Conservation (phyloP, 2,888 invertebrate genomes). For the Cerastoderma edule region DNA sequence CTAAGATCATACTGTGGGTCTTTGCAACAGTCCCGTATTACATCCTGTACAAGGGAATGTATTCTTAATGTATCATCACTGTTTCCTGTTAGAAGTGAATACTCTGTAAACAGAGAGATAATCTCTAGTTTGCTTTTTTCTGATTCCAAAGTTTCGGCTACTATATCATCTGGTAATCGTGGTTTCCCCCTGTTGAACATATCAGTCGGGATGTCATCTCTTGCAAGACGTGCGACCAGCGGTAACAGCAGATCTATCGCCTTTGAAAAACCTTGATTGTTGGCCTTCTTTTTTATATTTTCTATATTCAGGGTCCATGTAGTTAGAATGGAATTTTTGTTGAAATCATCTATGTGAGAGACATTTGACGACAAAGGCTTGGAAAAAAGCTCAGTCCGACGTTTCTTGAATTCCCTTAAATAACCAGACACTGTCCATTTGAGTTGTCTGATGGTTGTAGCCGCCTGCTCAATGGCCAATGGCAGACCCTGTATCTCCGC, state of each 20-base stretch:
- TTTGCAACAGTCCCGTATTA: background rate
- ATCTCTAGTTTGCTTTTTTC: background rate
- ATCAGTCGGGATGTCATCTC: background rate
- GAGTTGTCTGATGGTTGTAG: background rate
- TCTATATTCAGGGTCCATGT: background rate
- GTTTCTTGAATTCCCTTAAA: background rate
- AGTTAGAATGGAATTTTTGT: background rate
- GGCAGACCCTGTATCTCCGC: background rate
- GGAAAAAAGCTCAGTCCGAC: background rate
- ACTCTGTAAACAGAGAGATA: background rate
- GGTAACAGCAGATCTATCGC: background rate
- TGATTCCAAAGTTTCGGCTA: background rate
- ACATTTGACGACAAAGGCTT: too few species aligned
- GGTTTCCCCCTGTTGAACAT: background rate
- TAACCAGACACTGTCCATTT: background rate
- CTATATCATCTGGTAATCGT: background rate
- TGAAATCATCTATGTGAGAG: too few species aligned
- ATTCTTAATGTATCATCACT: background rate
- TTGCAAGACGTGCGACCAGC: background rate
- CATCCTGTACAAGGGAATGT: conserved; percentile 1
- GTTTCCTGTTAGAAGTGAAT: background rate
- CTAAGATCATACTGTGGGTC: background rate
- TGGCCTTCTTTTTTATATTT: background rate
- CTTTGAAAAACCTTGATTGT: background rate
- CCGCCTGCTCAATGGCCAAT: background rate